Evolutionary conservation across 1,140 invertebrate species (phyloP).

Genomic region (Trichoplusia ni): DNA sequence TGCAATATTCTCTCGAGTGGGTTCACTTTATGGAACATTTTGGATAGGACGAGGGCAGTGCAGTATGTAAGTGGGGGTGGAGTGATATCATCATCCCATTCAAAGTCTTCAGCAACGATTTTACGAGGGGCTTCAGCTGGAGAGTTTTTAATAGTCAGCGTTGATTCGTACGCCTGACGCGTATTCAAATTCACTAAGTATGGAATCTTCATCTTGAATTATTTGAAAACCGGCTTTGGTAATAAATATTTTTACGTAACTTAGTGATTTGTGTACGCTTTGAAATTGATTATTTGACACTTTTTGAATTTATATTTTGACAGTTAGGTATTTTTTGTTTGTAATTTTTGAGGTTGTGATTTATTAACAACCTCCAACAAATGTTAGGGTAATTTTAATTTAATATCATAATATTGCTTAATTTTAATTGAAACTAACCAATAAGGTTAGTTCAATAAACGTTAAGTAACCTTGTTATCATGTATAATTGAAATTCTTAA

Average conservation of each 20-base stretch:
- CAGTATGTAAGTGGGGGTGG: constrained; percentile 68
- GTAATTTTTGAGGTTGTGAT: background rate
- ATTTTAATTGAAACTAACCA: too few relatives aligned
- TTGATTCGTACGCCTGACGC: constrained; percentile 56
- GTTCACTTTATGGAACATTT: constrained; percentile 67
- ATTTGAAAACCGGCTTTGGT: too few relatives aligned
- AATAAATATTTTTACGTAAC: too few relatives aligned
- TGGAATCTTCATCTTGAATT: constrained; percentile 70
- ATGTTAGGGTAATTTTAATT: too few relatives aligned
- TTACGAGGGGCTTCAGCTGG: constrained; percentile 54
- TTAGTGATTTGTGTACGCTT: too few relatives aligned
- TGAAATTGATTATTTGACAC: background rate
- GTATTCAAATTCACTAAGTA: constrained; percentile 63
- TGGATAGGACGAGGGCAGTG: constrained; percentile 57
- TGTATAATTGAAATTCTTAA: too few relatives aligned
- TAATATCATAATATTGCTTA: too few relatives aligned
- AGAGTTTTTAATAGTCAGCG: constrained; percentile 53
- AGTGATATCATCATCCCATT: constrained; percentile 69
- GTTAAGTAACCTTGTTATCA: too few relatives aligned
- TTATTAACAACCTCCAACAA: background rate
- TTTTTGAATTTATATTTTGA: constrained; percentile 3
- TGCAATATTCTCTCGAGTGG: constrained; percentile 65
- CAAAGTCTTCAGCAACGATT: constrained; percentile 70
- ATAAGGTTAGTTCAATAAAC: too few relatives aligned
- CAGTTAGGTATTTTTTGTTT: background rate